Conservation (phyloP, 2,113 vertebrate genomes). For the Engraulis encrasicolus region DNA sequence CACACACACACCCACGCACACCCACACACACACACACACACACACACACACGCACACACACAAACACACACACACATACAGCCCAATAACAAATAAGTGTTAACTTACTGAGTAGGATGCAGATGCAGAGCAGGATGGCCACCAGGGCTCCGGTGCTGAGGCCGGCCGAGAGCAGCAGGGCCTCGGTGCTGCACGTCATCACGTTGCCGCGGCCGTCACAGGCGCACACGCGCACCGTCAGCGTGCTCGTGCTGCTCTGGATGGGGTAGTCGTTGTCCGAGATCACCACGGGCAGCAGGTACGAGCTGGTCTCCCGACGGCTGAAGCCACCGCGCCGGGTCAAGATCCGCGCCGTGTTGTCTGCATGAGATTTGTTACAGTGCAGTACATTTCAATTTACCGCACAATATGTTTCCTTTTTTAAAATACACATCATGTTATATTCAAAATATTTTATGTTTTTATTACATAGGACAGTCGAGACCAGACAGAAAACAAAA, state of each 20-base stretch:
- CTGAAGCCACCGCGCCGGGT: constrained; percentile 86
- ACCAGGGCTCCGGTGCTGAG: constrained; percentile 94
- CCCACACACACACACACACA: too few relatives aligned
- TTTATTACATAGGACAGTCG: too few relatives aligned
- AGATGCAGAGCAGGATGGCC: constrained; percentile 93
- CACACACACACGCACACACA: too few relatives aligned
- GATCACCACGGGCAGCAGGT: constrained; percentile 92
- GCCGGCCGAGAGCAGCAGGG: constrained; percentile 86
- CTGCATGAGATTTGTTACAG: too few relatives aligned
- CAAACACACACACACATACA: too few relatives aligned
- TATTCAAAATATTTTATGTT: too few relatives aligned
- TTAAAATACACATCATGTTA: too few relatives aligned
- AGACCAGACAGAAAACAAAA: too few relatives aligned
- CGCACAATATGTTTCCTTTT: too few relatives aligned
- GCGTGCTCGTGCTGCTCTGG: constrained; percentile 92
- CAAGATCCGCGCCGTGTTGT: constrained; percentile 93
- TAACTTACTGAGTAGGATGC: constrained; percentile 95
- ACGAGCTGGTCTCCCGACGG: constrained; percentile 85
- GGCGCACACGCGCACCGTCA: constrained; percentile 91
- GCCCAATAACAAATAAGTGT: too few relatives aligned
- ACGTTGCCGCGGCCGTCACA: constrained; percentile 93
- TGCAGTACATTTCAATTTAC: too few relatives aligned
- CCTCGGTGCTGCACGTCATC: constrained; percentile 91
- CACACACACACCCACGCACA: too few relatives aligned
- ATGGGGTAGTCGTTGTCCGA: constrained; percentile 86